Conservation (phyloP, 2,113 vertebrate genomes). For the Corapipo altera region DNA sequence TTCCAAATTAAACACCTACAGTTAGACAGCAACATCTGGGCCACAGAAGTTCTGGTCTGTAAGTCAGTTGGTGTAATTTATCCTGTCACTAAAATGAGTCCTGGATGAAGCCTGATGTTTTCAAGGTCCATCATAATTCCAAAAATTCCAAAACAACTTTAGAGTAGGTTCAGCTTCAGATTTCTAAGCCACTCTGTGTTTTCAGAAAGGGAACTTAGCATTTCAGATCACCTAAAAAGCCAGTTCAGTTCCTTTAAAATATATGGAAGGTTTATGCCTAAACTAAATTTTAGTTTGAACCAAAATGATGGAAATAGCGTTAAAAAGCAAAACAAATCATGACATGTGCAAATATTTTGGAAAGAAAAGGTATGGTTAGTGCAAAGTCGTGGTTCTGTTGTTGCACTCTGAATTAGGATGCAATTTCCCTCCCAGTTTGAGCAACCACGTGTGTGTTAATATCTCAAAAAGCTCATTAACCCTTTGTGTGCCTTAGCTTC, state of each 20-base stretch:
- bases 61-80: neutral
- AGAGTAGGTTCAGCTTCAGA: neutral
- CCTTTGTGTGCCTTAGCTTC: neutral
- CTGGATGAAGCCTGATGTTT: neutral
- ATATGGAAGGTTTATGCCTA: neutral
- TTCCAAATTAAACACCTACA: neutral
- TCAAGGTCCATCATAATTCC: neutral
- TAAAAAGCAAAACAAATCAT: neutral
- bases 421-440: neutral
- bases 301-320: neutral
- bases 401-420: neutral
- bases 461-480: neutral
- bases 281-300: neutral
- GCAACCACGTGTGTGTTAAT: neutral
- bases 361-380: neutral
- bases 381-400: neutral
- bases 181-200: neutral
- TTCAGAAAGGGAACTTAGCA: neutral
- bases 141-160: neutral
- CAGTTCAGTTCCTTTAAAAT: neutral
- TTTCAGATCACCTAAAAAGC: neutral
- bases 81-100: neutral
- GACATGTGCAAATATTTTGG: neutral
- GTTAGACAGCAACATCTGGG: neutral
- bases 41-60: neutral